phyloP scores from a whole-genome alignment of 1,140 invertebrate species.

The Brachionus rubens region DNA sequence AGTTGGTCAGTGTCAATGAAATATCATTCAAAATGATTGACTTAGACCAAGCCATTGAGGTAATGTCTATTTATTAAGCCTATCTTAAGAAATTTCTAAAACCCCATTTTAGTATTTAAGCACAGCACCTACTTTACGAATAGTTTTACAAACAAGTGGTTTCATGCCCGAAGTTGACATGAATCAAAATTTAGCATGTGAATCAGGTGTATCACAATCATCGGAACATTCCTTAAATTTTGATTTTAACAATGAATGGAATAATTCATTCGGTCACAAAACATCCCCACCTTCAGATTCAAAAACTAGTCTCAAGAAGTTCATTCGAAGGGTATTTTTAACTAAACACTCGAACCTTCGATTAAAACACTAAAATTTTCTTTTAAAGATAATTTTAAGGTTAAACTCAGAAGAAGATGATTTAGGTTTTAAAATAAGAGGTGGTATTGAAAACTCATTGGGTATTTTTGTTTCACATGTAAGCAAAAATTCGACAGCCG shows the following conservation, averaged over 20 bases:
- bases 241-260: constrained; percentile 41
- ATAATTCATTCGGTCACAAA: constrained; percentile 18
- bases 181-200: background rate
- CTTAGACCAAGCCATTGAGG: constrained; percentile 39
- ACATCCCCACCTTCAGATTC: constrained; percentile 22
- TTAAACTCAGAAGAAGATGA: constrained; percentile 5
- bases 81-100: no score
- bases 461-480: constrained; percentile 39
- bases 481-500: background rate
- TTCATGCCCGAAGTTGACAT: constrained; percentile 18
- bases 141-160: constrained; percentile 41
- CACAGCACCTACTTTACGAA: constrained; percentile 1
- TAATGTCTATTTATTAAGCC: no score
- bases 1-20: constrained; percentile 44
- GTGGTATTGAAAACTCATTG: constrained; percentile 37
- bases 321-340: constrained; percentile 21
- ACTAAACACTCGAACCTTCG: background rate
- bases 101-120: constrained; percentile 26
- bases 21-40: constrained; percentile 46
- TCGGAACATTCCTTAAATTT: constrained; percentile 16
- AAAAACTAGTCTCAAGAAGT: background rate
- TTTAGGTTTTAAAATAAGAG: constrained; percentile 40
- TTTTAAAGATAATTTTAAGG: background rate
- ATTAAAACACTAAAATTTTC: background rate
- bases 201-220: background rate